phyloP scores from a whole-genome alignment of 2,113 vertebrate species.

The Heterotis niloticus region DNA sequence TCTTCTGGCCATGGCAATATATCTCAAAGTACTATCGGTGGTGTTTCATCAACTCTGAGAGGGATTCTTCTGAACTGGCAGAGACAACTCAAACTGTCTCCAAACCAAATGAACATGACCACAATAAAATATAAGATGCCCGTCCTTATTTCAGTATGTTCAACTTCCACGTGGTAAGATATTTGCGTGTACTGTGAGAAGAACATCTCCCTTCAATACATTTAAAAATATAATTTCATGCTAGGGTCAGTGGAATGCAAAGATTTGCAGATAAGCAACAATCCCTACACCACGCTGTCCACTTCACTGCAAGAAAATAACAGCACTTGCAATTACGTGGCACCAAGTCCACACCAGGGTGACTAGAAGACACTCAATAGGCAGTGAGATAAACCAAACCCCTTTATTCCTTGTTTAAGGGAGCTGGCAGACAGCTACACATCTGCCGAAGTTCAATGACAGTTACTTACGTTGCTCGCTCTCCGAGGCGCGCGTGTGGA shows the following conservation, averaged over 20 bases:
- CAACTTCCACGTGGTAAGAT: too few species aligned
- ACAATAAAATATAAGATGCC: too few species aligned
- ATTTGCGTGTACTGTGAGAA: too few species aligned
- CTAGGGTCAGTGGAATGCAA: background rate
- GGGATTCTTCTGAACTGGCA: too few species aligned
- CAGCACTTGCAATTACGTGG: conserved; percentile 9
- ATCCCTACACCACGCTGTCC: background rate
- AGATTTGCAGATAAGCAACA: conserved; percentile 7
- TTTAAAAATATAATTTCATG: too few species aligned
- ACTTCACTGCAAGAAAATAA: conserved; percentile 1
- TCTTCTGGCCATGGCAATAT: too few species aligned
- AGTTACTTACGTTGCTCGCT: background rate
- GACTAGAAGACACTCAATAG: background rate
- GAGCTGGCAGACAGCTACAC: conserved; percentile 12
- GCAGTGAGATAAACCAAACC: conserved; percentile 1
- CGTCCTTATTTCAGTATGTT: too few species aligned
- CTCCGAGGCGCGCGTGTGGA: background rate
- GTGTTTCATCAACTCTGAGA: too few species aligned
- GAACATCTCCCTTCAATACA: too few species aligned
- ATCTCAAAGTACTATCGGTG: too few species aligned
- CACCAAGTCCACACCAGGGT: conserved; percentile 1
- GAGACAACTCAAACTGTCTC: too few species aligned
- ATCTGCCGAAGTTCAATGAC: background rate
- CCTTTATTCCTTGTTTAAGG: background rate
- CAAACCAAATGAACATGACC: too few species aligned